Evolutionary conservation across 2,888 invertebrate species (phyloP), one percentile per base, ranked within the genome.

Genomic region (Trissolcus japonicus): DNA sequence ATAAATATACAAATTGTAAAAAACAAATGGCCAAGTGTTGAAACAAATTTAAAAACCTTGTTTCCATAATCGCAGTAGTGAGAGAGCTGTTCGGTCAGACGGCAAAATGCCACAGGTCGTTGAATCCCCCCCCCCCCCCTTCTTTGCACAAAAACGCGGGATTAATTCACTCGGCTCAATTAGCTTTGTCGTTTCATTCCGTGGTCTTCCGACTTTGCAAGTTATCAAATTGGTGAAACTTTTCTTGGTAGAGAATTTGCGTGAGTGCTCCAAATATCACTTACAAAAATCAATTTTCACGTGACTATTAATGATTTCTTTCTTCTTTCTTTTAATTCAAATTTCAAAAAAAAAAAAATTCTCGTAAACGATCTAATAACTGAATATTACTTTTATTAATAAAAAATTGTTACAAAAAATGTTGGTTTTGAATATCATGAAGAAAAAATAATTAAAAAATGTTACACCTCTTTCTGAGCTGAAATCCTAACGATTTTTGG

Each of bases 91-190:
- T 61, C 66, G 25, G 73, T 66, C 73, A 73, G 66, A 66, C 73
- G 48, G 19, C 48, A 51, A 73, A 66, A 73, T 65, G 41, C 55
- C 41, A 41, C 50, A 6, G 54, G 55, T 55, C 54, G 19, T 60
- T 55, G 59, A 13, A n/a, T 40, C 29, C 29, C 29, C 29, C 29
- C 29, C 29, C 25, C 29, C 29, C 7, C 59, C 59, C 55, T 17
- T 3, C 17, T 11, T 11, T 40, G 9, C n/a, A 25, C 46, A 65
- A 72, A 72, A 72, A 72, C 19, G 29, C 29, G 21, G 50, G 48
- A 65, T 73, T 65, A 73, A 73, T 73, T 73, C 61, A 73, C 63
- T 66, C 60, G 35, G 54, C 25, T 55, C 73, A 73, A 73, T 73
- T 73, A 73, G 41, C 59, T 60, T 35, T 35, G 72, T 25, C 54